These are phyloP conservation scores for Gerris lacustris DNA, from an alignment of 2,888 invertebrate genomes.

Conservation along the genomic window DNA sequence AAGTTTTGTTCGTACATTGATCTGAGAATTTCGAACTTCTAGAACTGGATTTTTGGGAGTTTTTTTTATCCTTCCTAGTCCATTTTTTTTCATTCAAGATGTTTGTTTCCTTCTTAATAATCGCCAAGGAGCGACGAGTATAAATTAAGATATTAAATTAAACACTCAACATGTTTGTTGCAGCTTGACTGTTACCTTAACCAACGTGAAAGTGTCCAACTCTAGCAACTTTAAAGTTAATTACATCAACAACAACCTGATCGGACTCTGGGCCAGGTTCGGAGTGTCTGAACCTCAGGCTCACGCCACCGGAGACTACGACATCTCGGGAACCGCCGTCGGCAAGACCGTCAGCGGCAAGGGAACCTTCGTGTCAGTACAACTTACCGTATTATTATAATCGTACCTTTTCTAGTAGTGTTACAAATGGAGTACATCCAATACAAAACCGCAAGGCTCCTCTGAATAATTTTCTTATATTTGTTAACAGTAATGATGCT, in stretches of 20 bases:
- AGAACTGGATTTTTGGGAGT: no score
- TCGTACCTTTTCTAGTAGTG: no score
- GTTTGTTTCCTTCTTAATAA: no score
- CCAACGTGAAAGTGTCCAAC: constrained; percentile 20
- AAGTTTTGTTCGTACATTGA: no score
- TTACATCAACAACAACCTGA: constrained; percentile 21
- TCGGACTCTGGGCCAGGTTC: constrained; percentile 22
- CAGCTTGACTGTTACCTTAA: constrained; percentile 21
- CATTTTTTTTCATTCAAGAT: no score
- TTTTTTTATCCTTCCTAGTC: no score
- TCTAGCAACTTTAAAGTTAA: constrained; percentile 21
- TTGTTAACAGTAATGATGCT: constrained; percentile 16
- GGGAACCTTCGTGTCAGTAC: constrained; percentile 23
- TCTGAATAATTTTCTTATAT: neutral
- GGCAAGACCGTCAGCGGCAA: constrained; percentile 21
- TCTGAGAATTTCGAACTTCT: no score
- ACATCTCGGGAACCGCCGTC: constrained; percentile 16
- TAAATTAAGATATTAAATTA: no score
- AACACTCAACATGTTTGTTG: neutral
- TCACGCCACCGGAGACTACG: constrained; percentile 20
- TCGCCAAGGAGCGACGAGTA: no score
- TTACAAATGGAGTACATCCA: no score
- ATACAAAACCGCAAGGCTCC: no score
- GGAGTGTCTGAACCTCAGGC: constrained; percentile 20
- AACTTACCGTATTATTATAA: neutral